Base-by-base conservation (phyloP, 2,797 vertebrate species). In the Geotrypetes seraphini region DNA sequence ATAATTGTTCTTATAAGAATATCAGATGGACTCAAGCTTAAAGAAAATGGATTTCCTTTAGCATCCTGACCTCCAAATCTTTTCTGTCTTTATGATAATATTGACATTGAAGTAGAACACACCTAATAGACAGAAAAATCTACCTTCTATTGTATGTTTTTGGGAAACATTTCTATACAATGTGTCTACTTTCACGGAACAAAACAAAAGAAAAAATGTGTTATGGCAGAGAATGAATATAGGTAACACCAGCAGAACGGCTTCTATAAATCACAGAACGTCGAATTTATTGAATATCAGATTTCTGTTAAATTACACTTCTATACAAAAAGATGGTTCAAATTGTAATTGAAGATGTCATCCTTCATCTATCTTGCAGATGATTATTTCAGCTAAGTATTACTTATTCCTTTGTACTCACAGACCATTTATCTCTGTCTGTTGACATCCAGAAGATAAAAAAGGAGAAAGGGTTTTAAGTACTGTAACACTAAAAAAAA, bases 391-490 rank as follows among this genome's bases (percentile, higher is more conserved):
- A 26, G 51, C 34, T 36, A 4, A 39, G 36, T n/a, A 39, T 53
- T 39, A 43, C 14, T 62, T 52, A 63, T 47, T 20, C 29, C 60
- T 37, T 56, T 66, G 33, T 32, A 22, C n/a, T 66, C 64, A 29
- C 7, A 59, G 25, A 48, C 50, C 63, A 22, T 64, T 70, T 68
- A 60, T 63, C 21, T 25, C 25, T 51, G 33, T 30, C 28, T 33
- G 26, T 13, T 39, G 19, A 10, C 27, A 46, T 4, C 9, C 50
- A 36, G n/a, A 47, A 57, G 23, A 48, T 42, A 25, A 47, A 60
- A 62, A 19, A 42, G 6, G 16, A 41, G 29, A 47, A 19, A 14
- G 11, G 1, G 29, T 56, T 26, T 17, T 10, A 37, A 33, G 30
- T 53, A n/a, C n/a, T n/a, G n/a, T n/a, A 50, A 39, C 31, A 28